A percentile compares a stretch with the other conserved stretches of the same genome.
Evolutionary conservation across 2,888 invertebrate genomes (phyloP).

Genomic region (Apamea sordens): DNA sequence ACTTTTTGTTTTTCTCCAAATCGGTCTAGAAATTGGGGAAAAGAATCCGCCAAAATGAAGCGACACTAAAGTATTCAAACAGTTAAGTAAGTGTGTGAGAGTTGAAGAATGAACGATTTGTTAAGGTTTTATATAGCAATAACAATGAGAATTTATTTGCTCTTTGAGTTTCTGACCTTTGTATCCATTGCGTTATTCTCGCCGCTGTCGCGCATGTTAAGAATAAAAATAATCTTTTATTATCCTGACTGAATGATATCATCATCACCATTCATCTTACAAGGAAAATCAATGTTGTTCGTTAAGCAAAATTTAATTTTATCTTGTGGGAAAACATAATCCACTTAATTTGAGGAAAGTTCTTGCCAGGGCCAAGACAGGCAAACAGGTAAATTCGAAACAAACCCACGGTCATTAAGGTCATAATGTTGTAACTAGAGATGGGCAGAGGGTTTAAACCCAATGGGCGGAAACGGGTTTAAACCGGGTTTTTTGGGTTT

Average conservation of each 20-base stretch:
- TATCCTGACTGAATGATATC: constrained; percentile 48
- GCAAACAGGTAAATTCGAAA: not conserved
- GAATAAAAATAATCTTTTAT: constrained; percentile 44
- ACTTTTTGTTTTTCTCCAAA: constrained; percentile 19
- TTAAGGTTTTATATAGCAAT: constrained; percentile 29
- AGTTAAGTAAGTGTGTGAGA: constrained; percentile 1
- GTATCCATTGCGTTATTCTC: constrained; percentile 20
- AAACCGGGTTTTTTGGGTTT: no score
- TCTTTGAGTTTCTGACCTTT: constrained; percentile 30
- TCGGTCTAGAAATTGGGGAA: not conserved
- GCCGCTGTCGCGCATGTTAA: constrained; percentile 26
- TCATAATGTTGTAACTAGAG: not conserved
- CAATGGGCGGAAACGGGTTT: no score
- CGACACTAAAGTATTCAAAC: not conserved
- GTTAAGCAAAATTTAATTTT: not conserved
- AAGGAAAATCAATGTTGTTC: constrained; percentile 39
- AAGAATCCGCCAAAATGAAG: not conserved
- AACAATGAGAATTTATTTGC: constrained; percentile 39
- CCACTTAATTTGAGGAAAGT: constrained; percentile 14
- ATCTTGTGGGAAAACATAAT: constrained; percentile 16
- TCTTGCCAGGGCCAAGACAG: not conserved
- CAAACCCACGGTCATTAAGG: not conserved
- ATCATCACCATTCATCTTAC: constrained; percentile 29
- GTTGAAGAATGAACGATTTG: constrained; percentile 36
- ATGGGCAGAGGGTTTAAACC: no score